Evolutionary conservation across 2,888 invertebrate genomes (phyloP).

Genomic region (Alloplasta piceator): DNA sequence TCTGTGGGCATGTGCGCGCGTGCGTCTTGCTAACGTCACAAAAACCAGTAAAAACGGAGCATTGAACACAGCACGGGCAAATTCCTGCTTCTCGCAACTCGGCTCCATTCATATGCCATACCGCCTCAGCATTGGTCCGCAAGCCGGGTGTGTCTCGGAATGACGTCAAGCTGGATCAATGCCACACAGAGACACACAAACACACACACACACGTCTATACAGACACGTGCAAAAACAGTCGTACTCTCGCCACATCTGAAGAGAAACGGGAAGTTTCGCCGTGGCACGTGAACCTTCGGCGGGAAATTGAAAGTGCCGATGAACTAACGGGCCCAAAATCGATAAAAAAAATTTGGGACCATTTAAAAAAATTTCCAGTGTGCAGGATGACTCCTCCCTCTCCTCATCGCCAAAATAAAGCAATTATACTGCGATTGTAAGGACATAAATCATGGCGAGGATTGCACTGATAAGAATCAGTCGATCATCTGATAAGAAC

Average conservation of each 20-base stretch:
- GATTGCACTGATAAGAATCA: background rate
- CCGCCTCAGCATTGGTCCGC: conserved; percentile 71
- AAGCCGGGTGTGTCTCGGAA: conserved; percentile 75
- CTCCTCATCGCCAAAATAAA: too few species aligned
- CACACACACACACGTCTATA: conserved; percentile 50
- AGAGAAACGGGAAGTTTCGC: conserved; percentile 29
- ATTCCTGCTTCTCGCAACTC: conserved; percentile 49
- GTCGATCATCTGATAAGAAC: background rate
- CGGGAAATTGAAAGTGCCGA: conserved; percentile 65
- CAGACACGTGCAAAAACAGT: conserved; percentile 28
- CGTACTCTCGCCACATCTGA: conserved; percentile 21
- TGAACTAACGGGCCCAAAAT: too few species aligned
- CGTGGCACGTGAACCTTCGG: background rate
- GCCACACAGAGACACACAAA: conserved; percentile 51
- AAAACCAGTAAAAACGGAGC: background rate
- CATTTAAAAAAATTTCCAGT: too few species aligned
- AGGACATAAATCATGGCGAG: too few species aligned
- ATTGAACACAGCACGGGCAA: conserved; percentile 16
- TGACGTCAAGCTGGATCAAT: conserved; percentile 77
- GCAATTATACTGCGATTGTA: too few species aligned
- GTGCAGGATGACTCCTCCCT: too few species aligned
- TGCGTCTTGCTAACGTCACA: too few species aligned
- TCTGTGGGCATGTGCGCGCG: too few species aligned
- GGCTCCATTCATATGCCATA: conserved; percentile 72
- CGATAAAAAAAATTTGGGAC: too few species aligned